These are phyloP conservation scores for Micromussa lordhowensis DNA, from an alignment of 92 coral and sea anemone genomes.

Conservation along the genomic window DNA sequence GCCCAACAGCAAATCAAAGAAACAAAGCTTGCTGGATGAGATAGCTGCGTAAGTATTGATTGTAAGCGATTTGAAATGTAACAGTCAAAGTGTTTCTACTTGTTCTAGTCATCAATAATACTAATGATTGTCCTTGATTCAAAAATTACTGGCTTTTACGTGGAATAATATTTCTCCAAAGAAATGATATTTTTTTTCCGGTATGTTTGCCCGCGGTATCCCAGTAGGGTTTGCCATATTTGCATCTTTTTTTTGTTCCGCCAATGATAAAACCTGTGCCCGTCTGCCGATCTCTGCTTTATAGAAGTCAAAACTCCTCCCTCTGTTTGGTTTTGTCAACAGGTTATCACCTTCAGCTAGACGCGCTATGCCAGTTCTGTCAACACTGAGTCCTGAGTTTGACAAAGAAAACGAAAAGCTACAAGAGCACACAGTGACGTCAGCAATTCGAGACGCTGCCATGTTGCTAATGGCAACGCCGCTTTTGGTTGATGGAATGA, in stretches of 20 bases:
- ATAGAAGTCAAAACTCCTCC: too few species aligned
- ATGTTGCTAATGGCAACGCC: constrained; percentile 82
- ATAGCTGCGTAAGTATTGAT: constrained; percentile 52
- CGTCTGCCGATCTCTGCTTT: too few species aligned
- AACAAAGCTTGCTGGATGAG: constrained; percentile 51
- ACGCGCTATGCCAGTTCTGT: constrained; percentile 79
- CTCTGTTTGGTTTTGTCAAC: neutral
- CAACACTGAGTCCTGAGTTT: constrained; percentile 73
- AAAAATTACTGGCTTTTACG: too few species aligned
- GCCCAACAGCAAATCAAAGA: constrained; percentile 45
- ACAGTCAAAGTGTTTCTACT: neutral
- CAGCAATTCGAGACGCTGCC: constrained; percentile 86
- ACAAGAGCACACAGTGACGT: constrained; percentile 56
- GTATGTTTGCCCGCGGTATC: too few species aligned
- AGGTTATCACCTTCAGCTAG: constrained; percentile 85
- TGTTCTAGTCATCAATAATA: neutral
- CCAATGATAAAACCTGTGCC: too few species aligned
- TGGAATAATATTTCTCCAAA: too few species aligned
- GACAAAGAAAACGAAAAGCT: constrained; percentile 54
- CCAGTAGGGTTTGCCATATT: too few species aligned
- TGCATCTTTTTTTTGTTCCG: too few species aligned
- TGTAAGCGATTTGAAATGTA: neutral
- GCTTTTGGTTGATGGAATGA: constrained; percentile 70
- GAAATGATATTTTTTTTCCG: too few species aligned
- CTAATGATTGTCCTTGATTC: too few species aligned